Evolutionary conservation across 2,888 invertebrate species (phyloP).

Genomic region (Philaethria dido): DNA sequence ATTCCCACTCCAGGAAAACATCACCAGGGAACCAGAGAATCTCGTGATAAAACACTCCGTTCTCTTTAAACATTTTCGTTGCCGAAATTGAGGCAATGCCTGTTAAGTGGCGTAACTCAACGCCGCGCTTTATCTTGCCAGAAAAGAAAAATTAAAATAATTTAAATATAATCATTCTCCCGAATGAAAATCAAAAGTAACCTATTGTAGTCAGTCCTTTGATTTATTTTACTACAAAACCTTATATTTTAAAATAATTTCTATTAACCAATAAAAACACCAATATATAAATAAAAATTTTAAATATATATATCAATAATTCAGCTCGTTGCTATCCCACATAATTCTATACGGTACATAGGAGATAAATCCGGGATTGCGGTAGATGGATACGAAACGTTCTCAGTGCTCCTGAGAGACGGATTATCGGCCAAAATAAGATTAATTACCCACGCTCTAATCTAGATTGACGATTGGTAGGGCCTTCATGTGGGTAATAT

Average conservation of each 20-base stretch:
- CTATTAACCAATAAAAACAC: not conserved
- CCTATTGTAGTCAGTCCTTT: no score
- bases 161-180: no score
- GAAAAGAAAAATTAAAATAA: no score
- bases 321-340: not conserved
- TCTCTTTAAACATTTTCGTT: no score
- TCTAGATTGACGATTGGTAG: slow-evolving; percentile 34
- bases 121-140: no score
- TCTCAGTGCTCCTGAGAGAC: slow-evolving; percentile 53
- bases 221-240: no score
- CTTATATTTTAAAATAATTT: not conserved
- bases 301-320: not conserved
- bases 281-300: not conserved
- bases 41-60: no score
- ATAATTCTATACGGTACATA: slow-evolving; percentile 39
- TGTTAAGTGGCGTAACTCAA: no score
- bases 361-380: slow-evolving; percentile 60
- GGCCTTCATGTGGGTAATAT: slow-evolving; percentile 20
- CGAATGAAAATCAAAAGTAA: no score
- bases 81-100: no score
- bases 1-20: no score
- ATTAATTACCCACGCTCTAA: slow-evolving; percentile 59
- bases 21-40: no score
- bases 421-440: slow-evolving; percentile 66
- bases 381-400: slow-evolving; percentile 54